phyloP scores from a whole-genome alignment of 2,888 invertebrate genomes.

The Scelioninae gen. 1 region DNA sequence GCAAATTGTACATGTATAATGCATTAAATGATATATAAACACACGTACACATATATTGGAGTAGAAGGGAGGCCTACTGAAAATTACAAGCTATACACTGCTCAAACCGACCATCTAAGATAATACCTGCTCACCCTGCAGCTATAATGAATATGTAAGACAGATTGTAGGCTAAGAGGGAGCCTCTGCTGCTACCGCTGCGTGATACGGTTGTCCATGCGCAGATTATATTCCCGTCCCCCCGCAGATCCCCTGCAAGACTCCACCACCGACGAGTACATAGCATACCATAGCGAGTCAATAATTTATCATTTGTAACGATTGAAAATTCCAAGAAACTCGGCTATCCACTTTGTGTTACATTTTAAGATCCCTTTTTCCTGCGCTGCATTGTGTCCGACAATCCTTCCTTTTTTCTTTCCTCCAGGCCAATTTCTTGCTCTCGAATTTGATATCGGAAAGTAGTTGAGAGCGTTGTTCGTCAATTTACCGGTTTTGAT shows the following conservation, averaged over 20 bases:
- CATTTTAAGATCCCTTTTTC: slow-evolving; percentile 46
- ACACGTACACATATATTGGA: slow-evolving; percentile 65
- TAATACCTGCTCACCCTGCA: slow-evolving; percentile 84
- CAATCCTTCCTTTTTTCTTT: background rate
- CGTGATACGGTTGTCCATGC: slow-evolving; percentile 83
- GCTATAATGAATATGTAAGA: slow-evolving; percentile 85
- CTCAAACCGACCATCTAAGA: slow-evolving; percentile 84
- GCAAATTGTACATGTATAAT: slow-evolving; percentile 64
- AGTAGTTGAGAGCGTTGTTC: slow-evolving; percentile 20
- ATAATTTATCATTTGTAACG: slow-evolving; percentile 81
- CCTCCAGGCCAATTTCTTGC: slow-evolving; percentile 36
- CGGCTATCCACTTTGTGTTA: slow-evolving; percentile 61
- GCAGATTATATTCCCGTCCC: slow-evolving; percentile 80
- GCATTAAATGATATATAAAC: slow-evolving; percentile 71
- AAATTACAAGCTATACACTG: slow-evolving; percentile 84
- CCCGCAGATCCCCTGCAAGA: too few species aligned
- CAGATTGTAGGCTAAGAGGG: slow-evolving; percentile 84
- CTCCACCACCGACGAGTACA: too few species aligned
- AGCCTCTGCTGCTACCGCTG: slow-evolving; percentile 83
- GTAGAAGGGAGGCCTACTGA: slow-evolving; percentile 78
- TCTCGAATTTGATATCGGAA: slow-evolving; percentile 35
- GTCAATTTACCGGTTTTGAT: slow-evolving; percentile 37
- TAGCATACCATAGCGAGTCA: slow-evolving; percentile 72
- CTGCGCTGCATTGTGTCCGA: slow-evolving; percentile 25
- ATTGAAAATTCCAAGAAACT: slow-evolving; percentile 78